A percentile compares a stretch with the other conserved stretches of the same genome.
phyloP scores from a whole-genome alignment of 37 sponge, comb jelly and placozoan genomes.

The Bolinopsis microptera region DNA sequence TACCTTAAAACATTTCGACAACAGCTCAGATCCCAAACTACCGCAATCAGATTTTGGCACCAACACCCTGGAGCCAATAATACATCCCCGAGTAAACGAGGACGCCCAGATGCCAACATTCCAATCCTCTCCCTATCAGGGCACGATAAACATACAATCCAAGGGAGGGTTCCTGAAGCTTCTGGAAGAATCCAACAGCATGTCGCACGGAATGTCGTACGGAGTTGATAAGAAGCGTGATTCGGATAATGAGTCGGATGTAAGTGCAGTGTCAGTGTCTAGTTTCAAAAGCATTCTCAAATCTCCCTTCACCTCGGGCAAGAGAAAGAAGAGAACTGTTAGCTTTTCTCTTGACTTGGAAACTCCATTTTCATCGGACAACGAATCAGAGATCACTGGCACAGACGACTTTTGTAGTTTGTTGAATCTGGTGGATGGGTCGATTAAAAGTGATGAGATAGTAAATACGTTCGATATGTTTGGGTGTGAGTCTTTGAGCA shows the following conservation, averaged over 20 bases:
- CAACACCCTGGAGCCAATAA: slow-evolving; percentile 2
- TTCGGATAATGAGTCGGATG: slow-evolving; percentile 38
- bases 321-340: neutral
- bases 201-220: neutral
- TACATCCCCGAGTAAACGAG: neutral
- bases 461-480: neutral
- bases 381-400: neutral
- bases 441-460: slow-evolving; percentile 33
- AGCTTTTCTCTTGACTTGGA: slow-evolving; percentile 48
- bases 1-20: neutral
- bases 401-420: neutral
- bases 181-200: slow-evolving; percentile 37
- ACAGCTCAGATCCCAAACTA: neutral
- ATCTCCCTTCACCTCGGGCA: neutral
- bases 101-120: slow-evolving; percentile 50
- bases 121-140: slow-evolving; percentile 27
- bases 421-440: slow-evolving; percentile 51
- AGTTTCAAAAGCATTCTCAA: slow-evolving; percentile 29
- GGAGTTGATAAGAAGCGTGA: neutral
- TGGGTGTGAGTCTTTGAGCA: neutral
- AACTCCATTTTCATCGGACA: neutral
- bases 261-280: neutral
- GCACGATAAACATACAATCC: slow-evolving; percentile 5
- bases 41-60: neutral
- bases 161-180: slow-evolving; percentile 55